These are phyloP conservation scores for Gallinago media DNA, from an alignment of 2,113 vertebrate species.

Conservation along the genomic window DNA sequence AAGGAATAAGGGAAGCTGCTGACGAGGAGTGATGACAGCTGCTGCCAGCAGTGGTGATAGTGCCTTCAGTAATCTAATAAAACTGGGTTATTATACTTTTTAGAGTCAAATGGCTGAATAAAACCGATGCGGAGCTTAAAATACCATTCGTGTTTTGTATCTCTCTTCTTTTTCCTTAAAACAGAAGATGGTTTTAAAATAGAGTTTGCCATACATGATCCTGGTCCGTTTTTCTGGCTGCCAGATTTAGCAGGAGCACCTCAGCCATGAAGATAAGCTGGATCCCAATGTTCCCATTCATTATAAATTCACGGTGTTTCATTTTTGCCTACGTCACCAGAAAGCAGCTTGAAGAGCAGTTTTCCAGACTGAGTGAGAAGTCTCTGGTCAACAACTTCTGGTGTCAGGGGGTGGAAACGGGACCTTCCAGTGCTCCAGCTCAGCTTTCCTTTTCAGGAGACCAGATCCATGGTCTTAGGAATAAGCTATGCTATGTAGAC, in stretches of 20 bases:
- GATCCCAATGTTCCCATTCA: not conserved
- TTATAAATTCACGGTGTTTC: not conserved
- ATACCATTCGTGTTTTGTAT: not conserved
- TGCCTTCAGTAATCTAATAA: not conserved
- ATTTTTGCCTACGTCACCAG: not conserved
- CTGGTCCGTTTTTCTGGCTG: not conserved
- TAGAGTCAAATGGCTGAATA: slow-evolving; percentile 6
- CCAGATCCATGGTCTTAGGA: not conserved
- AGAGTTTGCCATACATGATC: not conserved
- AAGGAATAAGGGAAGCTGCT: slow-evolving; percentile 44
- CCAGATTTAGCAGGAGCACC: not conserved
- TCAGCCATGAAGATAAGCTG: not conserved
- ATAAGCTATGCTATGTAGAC: not conserved
- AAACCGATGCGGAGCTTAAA: not conserved
- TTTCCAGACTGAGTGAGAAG: not conserved
- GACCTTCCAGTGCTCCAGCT: not conserved
- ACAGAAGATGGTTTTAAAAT: not conserved
- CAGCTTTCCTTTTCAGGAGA: not conserved
- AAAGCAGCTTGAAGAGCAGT: not conserved
- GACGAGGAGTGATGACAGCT: slow-evolving; percentile 48
- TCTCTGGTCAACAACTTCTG: not conserved
- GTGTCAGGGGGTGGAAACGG: not conserved
- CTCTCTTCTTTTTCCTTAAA: not conserved
- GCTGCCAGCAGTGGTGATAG: slow-evolving; percentile 31
- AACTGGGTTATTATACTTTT: slow-evolving; percentile 7